Conservation (phyloP, 1,140 invertebrate species). For the Teleogryllus occipitalis region DNA sequence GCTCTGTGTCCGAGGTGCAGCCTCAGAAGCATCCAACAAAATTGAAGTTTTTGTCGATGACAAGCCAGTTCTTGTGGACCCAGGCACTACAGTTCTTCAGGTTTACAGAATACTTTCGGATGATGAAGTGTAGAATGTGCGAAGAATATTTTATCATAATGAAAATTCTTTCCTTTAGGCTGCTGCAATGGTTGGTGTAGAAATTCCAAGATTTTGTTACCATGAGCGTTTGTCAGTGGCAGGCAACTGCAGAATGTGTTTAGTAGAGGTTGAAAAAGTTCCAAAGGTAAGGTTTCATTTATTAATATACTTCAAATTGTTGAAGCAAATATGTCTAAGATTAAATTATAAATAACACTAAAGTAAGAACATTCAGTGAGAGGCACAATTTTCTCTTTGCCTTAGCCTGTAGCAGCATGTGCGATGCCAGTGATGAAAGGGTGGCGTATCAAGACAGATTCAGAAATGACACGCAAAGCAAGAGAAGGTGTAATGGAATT, state of each 20-base stretch:
- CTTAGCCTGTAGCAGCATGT: slow-evolving; percentile 95
- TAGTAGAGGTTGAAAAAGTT: slow-evolving; percentile 97
- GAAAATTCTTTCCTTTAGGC: slow-evolving; percentile 52
- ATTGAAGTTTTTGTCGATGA: slow-evolving; percentile 98
- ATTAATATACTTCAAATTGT: too few species aligned
- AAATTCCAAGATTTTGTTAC: slow-evolving; percentile 98
- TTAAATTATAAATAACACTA: too few species aligned
- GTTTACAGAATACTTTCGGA: slow-evolving; percentile 37
- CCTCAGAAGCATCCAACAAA: slow-evolving; percentile 53
- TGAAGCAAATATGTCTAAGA: too few species aligned
- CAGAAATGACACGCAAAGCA: slow-evolving; percentile 87
- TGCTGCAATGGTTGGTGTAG: slow-evolving; percentile 88
- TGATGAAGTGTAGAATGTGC: neutral
- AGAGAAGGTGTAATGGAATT: slow-evolving; percentile 99
- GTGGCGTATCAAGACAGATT: slow-evolving; percentile 94
- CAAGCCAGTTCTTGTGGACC: slow-evolving; percentile 85
- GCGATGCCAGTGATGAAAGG: slow-evolving; percentile 99
- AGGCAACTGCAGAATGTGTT: slow-evolving; percentile 98
- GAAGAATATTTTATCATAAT: neutral
- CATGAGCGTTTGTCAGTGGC: slow-evolving; percentile 97
- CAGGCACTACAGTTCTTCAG: slow-evolving; percentile 95
- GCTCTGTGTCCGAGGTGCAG: slow-evolving; percentile 24
- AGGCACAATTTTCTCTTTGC: neutral
- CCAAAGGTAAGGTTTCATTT: slow-evolving; percentile 50
- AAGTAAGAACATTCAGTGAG: neutral